These are phyloP conservation scores for Antechinus stuartii DNA, from an alignment of 2,113 vertebrate species.

Conservation along the genomic window DNA sequence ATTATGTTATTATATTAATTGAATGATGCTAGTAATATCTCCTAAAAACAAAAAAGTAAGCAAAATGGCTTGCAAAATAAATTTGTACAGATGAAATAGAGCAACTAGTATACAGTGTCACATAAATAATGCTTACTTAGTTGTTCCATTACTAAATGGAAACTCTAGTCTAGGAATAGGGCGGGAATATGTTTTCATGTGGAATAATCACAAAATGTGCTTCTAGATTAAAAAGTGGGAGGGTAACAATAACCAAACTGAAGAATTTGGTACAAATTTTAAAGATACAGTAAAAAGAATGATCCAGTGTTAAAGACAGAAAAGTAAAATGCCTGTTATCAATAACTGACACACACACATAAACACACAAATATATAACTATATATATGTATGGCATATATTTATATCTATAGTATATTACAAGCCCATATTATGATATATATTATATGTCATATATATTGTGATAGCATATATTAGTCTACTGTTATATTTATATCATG, in stretches of 20 bases:
- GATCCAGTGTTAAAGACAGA: slow-evolving; percentile 1
- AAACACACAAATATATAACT: too few species aligned
- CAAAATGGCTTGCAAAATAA: not conserved
- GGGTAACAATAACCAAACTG: not conserved
- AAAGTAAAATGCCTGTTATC: not conserved
- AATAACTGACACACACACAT: not conserved
- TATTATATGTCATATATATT: too few species aligned
- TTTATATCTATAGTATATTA: too few species aligned
- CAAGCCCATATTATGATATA: too few species aligned
- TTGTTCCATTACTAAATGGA: not conserved
- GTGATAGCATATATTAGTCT: too few species aligned
- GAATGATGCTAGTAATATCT: not conserved
- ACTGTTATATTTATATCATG: not conserved
- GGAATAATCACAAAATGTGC: not conserved
- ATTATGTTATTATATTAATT: not conserved
- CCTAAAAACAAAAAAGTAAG: not conserved
- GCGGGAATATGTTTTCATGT: not conserved
- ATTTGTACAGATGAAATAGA: not conserved
- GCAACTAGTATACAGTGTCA: not conserved
- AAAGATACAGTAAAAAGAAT: slow-evolving; percentile 37
- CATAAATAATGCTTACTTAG: not conserved
- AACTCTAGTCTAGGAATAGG: not conserved
- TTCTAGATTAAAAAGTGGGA: not conserved
- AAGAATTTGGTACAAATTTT: not conserved
- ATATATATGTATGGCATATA: too few species aligned